Evolutionary conservation across 2,888 invertebrate genomes (phyloP), one percentile per base, ranked within the genome.

Genomic region (Tenthredo mesomela): DNA sequence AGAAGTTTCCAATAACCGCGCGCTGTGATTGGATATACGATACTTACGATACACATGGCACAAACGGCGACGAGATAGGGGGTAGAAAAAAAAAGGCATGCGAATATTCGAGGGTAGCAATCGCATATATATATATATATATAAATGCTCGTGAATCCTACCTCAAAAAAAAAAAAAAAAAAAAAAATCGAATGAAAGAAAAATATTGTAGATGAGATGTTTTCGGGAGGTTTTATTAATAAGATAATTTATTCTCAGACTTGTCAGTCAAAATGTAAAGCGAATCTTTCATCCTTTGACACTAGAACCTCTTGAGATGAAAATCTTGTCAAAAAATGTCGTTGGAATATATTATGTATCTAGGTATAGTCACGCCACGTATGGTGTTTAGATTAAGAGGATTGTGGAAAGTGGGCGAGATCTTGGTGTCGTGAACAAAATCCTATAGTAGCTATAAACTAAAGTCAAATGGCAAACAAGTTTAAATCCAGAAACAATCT

Each of bases 11-110:
- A 82, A 82, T 82, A 82, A 82, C 82, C 67, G 47, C 82, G 47
- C 15, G 65, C 65, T 82, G 65, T 82, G 82, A 82, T 82, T 82
- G 82, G 82, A 67, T 82, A 82, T 67, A 82, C 67, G 82, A 82
- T 82, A 82, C 80, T 61, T 47, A 47, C 61, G 80, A 80, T 80
- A 80, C 50, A 61, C 80, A 58, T 50, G 78, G 37, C 58, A 54
- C 65, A 82, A 65, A 29, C 47, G 67, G 65, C 61, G 21, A 80
- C 80, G 21, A 6, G 21, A 10, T 12, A 18, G 7, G 40, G 61
- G 61, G 18, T 1, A 2, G 7, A 54, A 77, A 40, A 25, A n/a
- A 33, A 33, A 33, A 33, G 54, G 29, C 50, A 77, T 18, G 18
- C 54, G 50, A 73, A 73, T 54, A 25, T 43, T 33, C 7, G 50